These are phyloP conservation scores for Ariolimax columbianus DNA, from an alignment of 2,888 invertebrate genomes.

Conservation along the genomic window DNA sequence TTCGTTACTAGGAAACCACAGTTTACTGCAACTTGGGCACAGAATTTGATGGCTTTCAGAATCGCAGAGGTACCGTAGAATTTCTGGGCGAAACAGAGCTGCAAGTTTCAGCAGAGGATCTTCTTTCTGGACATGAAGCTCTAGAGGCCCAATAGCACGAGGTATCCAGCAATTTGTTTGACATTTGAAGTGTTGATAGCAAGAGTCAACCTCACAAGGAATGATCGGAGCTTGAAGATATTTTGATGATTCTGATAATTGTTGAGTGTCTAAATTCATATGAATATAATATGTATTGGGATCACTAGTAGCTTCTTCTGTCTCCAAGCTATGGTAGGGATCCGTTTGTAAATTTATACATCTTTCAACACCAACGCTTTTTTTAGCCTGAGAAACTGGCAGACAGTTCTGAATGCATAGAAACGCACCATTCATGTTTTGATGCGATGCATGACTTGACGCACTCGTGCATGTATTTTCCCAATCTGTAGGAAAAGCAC, in stretches of 20 bases:
- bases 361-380: neutral
- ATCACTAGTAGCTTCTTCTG: no score
- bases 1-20: neutral
- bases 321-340: no score
- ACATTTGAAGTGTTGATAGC: no score
- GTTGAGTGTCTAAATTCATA: no score
- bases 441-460: neutral
- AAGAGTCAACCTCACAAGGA: no score
- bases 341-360: neutral
- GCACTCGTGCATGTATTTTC: neutral
- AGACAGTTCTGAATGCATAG: neutral
- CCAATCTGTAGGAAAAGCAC: neutral
- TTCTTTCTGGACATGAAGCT: neutral
- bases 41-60: constrained; percentile 16
- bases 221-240: no score
- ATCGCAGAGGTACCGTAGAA: constrained; percentile 14
- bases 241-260: no score
- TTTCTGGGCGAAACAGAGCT: constrained; percentile 1
- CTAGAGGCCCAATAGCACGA: no score
- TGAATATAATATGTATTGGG: no score
- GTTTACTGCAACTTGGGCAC: neutral
- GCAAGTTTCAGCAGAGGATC: neutral
- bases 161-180: no score
- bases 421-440: neutral
- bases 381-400: neutral